Evolutionary conservation across 1,140 invertebrate genomes (phyloP).

Genomic region (Arion vulgaris): DNA sequence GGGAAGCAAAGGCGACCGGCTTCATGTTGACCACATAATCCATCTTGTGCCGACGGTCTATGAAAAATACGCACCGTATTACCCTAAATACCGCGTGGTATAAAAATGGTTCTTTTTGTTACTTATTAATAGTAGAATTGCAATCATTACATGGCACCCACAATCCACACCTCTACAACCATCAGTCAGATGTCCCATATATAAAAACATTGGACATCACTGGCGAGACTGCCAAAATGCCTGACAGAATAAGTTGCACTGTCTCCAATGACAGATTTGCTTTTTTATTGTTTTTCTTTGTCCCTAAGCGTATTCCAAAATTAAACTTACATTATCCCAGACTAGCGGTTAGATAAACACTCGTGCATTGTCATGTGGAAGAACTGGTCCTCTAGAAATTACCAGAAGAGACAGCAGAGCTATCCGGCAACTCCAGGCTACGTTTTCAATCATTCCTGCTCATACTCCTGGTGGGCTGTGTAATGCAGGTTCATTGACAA

Average conservation of each 20-base stretch:
- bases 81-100: no score
- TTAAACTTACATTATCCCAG: background rate
- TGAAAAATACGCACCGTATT: no score
- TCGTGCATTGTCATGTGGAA: background rate
- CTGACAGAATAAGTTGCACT: background rate
- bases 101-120: no score
- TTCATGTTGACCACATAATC: no score
- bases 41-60: no score
- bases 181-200: no score
- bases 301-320: background rate
- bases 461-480: background rate
- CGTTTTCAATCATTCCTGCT: background rate
- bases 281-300: background rate
- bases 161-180: no score
- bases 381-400: background rate
- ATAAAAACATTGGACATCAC: no score
- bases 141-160: no score
- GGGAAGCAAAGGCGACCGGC: no score
- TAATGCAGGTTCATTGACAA: constrained; percentile 1
- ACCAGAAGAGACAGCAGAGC: background rate
- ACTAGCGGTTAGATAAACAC: background rate
- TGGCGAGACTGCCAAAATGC: no score
- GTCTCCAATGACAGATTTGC: background rate
- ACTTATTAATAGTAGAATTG: no score
- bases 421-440: background rate